A percentile compares a stretch with the other conserved stretches of the same genome.
These are phyloP conservation scores for Baryphthengus martii DNA, from an alignment of 2,113 vertebrate species.

Conservation along the genomic window DNA sequence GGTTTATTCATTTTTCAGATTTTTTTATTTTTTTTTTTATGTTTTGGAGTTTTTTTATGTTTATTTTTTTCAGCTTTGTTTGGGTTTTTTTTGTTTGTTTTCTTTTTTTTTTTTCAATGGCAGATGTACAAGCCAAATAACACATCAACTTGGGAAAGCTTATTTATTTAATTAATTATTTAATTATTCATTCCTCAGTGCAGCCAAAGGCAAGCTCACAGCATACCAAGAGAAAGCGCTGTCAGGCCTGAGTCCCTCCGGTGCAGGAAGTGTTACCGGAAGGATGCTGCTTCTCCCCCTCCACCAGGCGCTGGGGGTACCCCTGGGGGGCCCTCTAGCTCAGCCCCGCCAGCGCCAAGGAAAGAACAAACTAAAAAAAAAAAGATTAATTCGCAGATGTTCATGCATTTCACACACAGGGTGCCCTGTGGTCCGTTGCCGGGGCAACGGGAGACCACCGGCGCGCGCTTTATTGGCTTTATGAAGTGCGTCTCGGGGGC, in stretches of 20 bases:
- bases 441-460: conserved; percentile 91
- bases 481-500: conserved; percentile 84
- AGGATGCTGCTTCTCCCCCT: conserved; percentile 64
- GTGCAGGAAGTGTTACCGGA: conserved; percentile 9
- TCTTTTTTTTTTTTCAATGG: not conserved
- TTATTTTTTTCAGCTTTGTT: too few species aligned
- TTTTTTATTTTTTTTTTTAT: too few species aligned
- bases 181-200: conserved; percentile 46
- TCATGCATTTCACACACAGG: conserved; percentile 86
- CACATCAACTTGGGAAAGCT: conserved; percentile 44
- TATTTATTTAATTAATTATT: not conserved
- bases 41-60: too few species aligned
- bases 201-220: conserved; percentile 67
- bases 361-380: conserved; percentile 79
- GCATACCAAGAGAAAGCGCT: conserved; percentile 31
- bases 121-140: conserved; percentile 56
- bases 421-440: conserved; percentile 89
- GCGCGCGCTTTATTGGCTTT: conserved; percentile 87
- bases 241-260: conserved; percentile 56
- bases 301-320: conserved; percentile 63
- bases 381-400: conserved; percentile 84
- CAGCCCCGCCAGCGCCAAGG: conserved; percentile 71
- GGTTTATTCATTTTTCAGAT: too few species aligned
- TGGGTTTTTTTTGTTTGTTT: too few species aligned
- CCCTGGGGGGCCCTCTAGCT: conserved; percentile 67